Evolutionary conservation across 92 coral and sea anemone species (phyloP).

Genomic region (Scolanthus callimorphus): DNA sequence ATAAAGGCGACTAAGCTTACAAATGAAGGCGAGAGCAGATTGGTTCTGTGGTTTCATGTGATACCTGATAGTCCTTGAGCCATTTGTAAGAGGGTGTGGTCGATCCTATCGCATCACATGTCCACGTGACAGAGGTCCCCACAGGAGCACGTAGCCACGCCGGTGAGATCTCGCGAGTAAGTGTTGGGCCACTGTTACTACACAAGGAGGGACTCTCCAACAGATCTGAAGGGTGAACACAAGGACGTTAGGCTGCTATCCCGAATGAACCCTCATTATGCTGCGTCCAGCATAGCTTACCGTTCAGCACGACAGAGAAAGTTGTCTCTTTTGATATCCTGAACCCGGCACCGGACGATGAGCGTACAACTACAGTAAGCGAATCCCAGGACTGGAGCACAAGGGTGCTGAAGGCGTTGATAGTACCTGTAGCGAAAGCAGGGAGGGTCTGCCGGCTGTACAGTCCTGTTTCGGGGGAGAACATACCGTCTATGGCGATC

Average conservation of each 20-base stretch:
- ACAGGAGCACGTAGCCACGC: conserved; percentile 31
- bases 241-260: no score
- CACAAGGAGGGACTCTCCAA: conserved; percentile 37
- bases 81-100: conserved; percentile 37
- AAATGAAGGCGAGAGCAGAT: no score
- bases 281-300: no score
- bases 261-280: no score
- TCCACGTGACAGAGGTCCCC: conserved; percentile 48
- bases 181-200: conserved; percentile 30
- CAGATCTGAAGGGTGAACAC: conserved; percentile 1
- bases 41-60: no score
- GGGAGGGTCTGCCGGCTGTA: conserved; percentile 21
- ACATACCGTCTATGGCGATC: conserved; percentile 32
- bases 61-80: conserved; percentile 44
- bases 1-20: no score
- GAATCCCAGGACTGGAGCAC: conserved; percentile 43
- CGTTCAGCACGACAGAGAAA: conserved; percentile 32
- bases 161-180: conserved; percentile 31
- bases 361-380: conserved; percentile 28
- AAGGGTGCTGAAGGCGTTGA: conserved; percentile 28
- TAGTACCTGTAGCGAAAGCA: conserved; percentile 17
- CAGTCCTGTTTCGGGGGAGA: conserved; percentile 39
- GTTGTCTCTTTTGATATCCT: conserved; percentile 30
- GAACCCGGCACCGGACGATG: conserved; percentile 7
- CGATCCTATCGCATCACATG: conserved; percentile 53